phyloP scores from a whole-genome alignment of 2,113 vertebrate species.

The Columba janthina region DNA sequence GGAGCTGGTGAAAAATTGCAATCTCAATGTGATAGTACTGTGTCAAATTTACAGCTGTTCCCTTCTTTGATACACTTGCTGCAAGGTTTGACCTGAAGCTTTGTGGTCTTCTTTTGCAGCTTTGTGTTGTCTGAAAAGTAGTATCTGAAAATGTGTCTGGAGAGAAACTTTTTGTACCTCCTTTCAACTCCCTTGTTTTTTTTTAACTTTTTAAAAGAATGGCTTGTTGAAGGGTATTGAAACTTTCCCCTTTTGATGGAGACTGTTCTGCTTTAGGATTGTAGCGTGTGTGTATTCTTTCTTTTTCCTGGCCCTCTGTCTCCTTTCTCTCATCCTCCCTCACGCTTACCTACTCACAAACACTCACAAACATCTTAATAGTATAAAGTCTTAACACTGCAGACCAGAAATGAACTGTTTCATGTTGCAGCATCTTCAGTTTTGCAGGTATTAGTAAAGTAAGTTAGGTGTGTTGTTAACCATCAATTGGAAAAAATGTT shows the following conservation, averaged over 20 bases:
- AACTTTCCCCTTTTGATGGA: background rate
- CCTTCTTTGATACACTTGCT: background rate
- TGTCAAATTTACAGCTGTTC: background rate
- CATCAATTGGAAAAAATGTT: background rate
- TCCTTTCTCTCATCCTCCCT: background rate
- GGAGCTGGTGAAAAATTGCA: background rate
- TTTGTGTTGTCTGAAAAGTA: background rate
- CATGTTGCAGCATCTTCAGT: background rate
- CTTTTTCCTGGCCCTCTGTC: background rate
- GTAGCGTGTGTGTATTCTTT: background rate
- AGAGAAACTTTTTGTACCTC: background rate
- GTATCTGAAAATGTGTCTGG: background rate
- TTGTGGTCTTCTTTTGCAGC: background rate
- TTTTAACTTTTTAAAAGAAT: background rate
- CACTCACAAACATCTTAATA: background rate
- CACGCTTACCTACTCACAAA: background rate
- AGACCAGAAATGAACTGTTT: background rate
- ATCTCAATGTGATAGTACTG: background rate
- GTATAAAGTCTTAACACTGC: background rate
- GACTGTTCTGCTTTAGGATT: background rate
- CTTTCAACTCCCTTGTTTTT: background rate
- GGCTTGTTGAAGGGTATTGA: background rate
- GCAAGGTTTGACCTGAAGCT: background rate
- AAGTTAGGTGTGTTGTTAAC: background rate
- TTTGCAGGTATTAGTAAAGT: background rate